Conservation (phyloP, 2,113 vertebrate genomes). For the Microtus oregoni region DNA sequence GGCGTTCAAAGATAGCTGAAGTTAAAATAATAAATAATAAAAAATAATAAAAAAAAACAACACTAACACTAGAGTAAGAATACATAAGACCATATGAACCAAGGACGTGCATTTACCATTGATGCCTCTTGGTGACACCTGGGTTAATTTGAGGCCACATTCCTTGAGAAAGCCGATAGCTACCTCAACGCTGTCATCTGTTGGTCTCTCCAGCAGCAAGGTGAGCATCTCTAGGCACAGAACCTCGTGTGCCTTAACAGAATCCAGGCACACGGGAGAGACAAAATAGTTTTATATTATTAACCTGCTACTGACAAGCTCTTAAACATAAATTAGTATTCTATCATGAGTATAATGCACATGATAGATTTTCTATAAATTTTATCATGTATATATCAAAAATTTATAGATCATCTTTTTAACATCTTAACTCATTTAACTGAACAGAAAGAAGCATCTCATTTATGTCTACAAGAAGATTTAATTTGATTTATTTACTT, state of each 20-base stretch:
- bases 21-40: slow-evolving; percentile 38
- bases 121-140: slow-evolving; percentile 97
- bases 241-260: slow-evolving; percentile 95
- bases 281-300: slow-evolving; percentile 26
- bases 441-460: slow-evolving; percentile 38
- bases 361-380: not conserved
- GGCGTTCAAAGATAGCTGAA: slow-evolving; percentile 97
- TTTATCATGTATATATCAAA: slow-evolving; percentile 34
- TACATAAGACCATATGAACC: not conserved
- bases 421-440: slow-evolving; percentile 19
- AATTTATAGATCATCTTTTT: slow-evolving; percentile 9
- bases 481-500: not conserved
- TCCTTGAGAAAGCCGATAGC: slow-evolving; percentile 98
- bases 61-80: not conserved
- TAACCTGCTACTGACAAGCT: not conserved
- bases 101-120: slow-evolving; percentile 89
- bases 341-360: slow-evolving; percentile 17
- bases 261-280: not conserved
- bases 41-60: no score
- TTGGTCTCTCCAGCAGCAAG: slow-evolving; percentile 96
- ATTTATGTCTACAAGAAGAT: slow-evolving; percentile 28
- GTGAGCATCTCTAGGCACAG: slow-evolving; percentile 98
- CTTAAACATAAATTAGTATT: slow-evolving; percentile 12
- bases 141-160: slow-evolving; percentile 97
- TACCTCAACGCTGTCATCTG: slow-evolving; percentile 98